These are phyloP conservation scores for Frankliniella intonsa DNA, from an alignment of 2,888 invertebrate genomes.

Conservation along the genomic window DNA sequence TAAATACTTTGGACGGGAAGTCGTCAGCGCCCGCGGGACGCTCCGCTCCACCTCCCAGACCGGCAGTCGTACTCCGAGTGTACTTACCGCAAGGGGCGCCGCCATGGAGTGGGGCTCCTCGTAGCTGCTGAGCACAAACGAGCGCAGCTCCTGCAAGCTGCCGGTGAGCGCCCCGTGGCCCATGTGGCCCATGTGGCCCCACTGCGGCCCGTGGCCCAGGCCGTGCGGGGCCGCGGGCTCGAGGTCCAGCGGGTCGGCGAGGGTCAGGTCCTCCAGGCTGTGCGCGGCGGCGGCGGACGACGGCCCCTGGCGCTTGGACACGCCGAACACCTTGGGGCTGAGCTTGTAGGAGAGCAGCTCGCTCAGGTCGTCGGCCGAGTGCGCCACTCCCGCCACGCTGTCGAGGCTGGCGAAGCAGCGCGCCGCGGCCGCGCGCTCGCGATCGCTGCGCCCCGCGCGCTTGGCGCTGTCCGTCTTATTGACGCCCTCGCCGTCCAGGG, in stretches of 20 bases:
- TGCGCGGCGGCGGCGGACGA: constrained; percentile 39
- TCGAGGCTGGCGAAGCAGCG: not conserved
- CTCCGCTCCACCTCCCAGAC: not conserved
- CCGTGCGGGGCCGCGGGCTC: constrained; percentile 36
- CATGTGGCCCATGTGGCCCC: not conserved
- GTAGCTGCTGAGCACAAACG: constrained; percentile 40
- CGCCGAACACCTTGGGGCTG: constrained; percentile 63
- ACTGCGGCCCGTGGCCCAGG: not conserved
- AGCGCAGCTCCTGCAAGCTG: constrained; percentile 54
- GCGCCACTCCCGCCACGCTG: not conserved
- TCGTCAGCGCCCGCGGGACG: not conserved
- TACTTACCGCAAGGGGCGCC: constrained; percentile 7
- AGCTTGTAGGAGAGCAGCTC: constrained; percentile 50
- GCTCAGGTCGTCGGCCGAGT: constrained; percentile 18
- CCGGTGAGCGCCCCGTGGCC: not conserved
- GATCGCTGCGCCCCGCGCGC: not conserved
- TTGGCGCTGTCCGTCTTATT: constrained; percentile 18
- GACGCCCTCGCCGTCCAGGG: constrained; percentile 35
- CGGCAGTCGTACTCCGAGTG: not conserved
- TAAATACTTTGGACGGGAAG: no score
- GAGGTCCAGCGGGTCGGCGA: constrained; percentile 38
- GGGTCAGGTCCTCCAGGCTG: constrained; percentile 48
- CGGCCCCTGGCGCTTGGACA: constrained; percentile 37
- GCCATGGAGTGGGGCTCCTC: constrained; percentile 33
- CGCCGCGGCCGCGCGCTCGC: not conserved